Evolutionary conservation across 2,797 vertebrate genomes (phyloP).

Genomic region (Psittacula echo): DNA sequence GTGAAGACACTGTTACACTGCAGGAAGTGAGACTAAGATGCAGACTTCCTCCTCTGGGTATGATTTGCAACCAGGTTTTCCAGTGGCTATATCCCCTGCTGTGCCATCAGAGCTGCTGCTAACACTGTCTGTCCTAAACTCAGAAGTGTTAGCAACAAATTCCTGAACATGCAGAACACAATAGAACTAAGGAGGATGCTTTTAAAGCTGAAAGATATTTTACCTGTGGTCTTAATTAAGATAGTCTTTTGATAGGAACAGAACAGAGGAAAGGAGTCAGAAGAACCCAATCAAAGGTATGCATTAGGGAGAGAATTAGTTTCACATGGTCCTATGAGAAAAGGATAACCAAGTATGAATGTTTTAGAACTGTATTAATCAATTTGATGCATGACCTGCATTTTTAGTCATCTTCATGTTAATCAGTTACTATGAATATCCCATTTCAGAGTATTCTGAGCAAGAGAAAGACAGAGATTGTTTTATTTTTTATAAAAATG

Average conservation of each 20-base stretch:
- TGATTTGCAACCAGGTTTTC: neutral
- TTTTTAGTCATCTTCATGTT: neutral
- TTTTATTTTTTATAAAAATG: constrained; percentile 36
- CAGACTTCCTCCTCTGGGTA: neutral
- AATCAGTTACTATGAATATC: neutral
- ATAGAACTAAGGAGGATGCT: neutral
- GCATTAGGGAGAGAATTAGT: neutral
- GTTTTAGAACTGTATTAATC: neutral
- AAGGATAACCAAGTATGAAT: neutral
- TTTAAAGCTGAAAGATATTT: neutral
- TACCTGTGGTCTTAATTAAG: neutral
- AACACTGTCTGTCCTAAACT: neutral
- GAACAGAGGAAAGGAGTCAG: neutral
- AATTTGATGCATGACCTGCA: neutral
- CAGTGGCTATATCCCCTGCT: neutral
- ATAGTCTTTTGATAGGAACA: neutral
- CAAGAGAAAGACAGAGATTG: neutral
- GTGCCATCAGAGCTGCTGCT: neutral
- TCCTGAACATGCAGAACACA: neutral
- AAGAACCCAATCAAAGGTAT: neutral
- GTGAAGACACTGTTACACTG: neutral
- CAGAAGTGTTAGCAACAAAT: neutral
- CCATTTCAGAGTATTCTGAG: constrained; percentile 5
- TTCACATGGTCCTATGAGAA: neutral
- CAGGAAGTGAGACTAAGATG: neutral